A percentile compares a stretch with the other conserved stretches of the same genome.
phyloP scores from a whole-genome alignment of 2,113 vertebrate species.

The Ciconia stormi region DNA sequence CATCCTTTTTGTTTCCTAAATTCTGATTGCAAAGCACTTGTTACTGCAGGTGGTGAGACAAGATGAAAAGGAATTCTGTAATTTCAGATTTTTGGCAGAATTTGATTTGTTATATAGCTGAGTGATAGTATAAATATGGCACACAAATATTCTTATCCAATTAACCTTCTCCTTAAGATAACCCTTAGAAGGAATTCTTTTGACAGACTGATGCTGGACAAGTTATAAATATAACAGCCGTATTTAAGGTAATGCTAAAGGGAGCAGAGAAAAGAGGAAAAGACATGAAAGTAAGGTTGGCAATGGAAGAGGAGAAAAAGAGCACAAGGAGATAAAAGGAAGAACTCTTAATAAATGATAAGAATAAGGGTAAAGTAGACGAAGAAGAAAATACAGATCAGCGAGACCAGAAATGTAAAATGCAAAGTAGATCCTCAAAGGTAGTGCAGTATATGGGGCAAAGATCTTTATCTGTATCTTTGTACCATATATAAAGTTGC shows the following conservation, averaged over 20 bases:
- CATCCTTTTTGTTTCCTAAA: not conserved
- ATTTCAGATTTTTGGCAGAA: not conserved
- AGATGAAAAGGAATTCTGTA: not conserved
- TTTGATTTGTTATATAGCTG: not conserved
- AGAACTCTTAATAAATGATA: not conserved
- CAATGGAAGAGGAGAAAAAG: not conserved
- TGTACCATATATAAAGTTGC: not conserved
- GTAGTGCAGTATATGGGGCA: not conserved
- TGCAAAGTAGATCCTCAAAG: not conserved
- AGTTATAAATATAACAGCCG: not conserved
- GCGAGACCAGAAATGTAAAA: not conserved
- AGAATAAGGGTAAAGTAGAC: not conserved
- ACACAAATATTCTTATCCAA: not conserved
- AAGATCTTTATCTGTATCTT: not conserved
- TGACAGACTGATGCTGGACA: not conserved
- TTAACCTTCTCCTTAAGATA: not conserved
- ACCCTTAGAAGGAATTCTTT: not conserved
- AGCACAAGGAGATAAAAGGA: not conserved
- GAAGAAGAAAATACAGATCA: not conserved
- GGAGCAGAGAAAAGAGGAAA: not conserved
- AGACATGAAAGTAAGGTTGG: not conserved
- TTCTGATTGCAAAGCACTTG: not conserved
- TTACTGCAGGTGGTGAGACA: not conserved
- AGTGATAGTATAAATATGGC: not conserved
- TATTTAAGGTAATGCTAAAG: not conserved